phyloP scores from a whole-genome alignment of 2,888 invertebrate genomes.

The Apantesis nais region DNA sequence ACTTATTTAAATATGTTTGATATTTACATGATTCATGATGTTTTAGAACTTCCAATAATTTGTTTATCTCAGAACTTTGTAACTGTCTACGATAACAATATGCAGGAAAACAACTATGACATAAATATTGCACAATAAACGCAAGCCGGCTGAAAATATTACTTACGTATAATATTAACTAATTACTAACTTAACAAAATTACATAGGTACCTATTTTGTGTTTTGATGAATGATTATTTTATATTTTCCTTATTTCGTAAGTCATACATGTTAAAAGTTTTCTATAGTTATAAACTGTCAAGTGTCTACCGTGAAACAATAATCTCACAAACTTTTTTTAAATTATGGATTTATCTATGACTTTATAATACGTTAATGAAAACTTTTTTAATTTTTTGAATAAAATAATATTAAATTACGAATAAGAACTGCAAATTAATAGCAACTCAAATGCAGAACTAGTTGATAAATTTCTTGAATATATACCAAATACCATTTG shows the following conservation, averaged over 20 bases:
- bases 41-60: neutral
- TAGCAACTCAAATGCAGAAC: neutral
- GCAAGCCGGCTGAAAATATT: slow-evolving; percentile 21
- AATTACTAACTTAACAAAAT: slow-evolving; percentile 2
- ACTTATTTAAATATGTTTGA: neutral
- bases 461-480: slow-evolving; percentile 12
- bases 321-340: neutral
- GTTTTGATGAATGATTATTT: neutral
- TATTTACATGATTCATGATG: neutral
- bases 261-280: neutral
- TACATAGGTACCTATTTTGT: slow-evolving; percentile 2
- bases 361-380: neutral
- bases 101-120: slow-evolving; percentile 17
- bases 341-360: neutral
- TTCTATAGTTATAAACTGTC: neutral
- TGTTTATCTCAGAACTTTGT: neutral
- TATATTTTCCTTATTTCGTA: neutral
- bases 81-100: neutral
- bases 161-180: neutral
- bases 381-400: neutral
- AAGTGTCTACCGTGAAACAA: neutral
- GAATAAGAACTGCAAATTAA: neutral
- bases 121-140: slow-evolving; percentile 42
- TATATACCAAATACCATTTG: too few species aligned
- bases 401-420: neutral